phyloP scores from a whole-genome alignment of 1,140 invertebrate species.

The Ptiloglossa arizonensis region DNA sequence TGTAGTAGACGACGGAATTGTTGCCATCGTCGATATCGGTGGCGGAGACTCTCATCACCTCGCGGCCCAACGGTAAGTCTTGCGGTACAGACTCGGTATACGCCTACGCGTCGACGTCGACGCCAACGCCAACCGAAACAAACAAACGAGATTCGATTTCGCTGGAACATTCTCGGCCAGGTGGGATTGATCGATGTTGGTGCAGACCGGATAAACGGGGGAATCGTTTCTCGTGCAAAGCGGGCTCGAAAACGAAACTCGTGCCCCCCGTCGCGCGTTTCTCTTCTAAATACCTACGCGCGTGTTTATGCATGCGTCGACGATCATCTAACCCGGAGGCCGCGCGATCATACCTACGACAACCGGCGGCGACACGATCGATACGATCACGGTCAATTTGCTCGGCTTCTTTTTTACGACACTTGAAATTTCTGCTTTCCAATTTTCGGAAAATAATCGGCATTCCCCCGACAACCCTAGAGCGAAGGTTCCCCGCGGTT shows the following conservation, averaged over 20 bases:
- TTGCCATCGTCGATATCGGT: constrained; percentile 94
- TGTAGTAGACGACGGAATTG: constrained; percentile 89
- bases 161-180: background rate
- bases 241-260: too few species aligned
- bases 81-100: constrained; percentile 89
- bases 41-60: constrained; percentile 93
- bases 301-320: background rate
- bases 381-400: background rate
- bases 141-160: constrained; percentile 6
- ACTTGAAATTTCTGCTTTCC: too few species aligned
- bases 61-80: constrained; percentile 86
- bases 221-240: background rate
- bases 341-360: background rate
- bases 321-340: too few species aligned
- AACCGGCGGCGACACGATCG: constrained; percentile 21
- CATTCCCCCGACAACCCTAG: too few species aligned
- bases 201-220: background rate
- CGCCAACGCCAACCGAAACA: background rate
- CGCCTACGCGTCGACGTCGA: constrained; percentile 80
- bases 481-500: too few species aligned
- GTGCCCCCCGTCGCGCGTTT: too few species aligned
- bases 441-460: too few species aligned
- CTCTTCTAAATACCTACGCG: too few species aligned
- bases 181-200: background rate
- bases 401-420: too few species aligned